phyloP scores from a whole-genome alignment of 2,113 vertebrate species.

The Larimichthys crocea region DNA sequence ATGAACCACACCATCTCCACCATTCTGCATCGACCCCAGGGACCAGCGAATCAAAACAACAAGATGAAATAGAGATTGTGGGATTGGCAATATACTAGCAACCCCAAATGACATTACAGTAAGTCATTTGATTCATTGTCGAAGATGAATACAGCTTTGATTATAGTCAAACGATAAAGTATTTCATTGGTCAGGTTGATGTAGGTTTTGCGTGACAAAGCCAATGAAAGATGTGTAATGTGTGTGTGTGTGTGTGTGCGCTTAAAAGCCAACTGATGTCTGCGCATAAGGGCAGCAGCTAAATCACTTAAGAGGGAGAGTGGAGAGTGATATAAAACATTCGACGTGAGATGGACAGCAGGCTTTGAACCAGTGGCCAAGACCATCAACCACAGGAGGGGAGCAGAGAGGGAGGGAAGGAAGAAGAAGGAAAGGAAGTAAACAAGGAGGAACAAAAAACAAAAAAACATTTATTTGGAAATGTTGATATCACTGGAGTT shows the following conservation, averaged over 20 bases:
- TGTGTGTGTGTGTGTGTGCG: conserved; percentile 14
- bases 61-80: background rate
- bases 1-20: background rate
- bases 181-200: conserved; percentile 19
- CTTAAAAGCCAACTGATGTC: conserved; percentile 45
- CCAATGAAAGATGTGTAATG: conserved; percentile 42
- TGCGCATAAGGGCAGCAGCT: conserved; percentile 65
- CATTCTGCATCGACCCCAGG: background rate
- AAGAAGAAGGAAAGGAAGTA: background rate
- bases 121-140: too few relatives aligned
- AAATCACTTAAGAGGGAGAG: conserved; percentile 73
- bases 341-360: conserved; percentile 54
- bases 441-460: conserved; percentile 7
- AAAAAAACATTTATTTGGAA: background rate
- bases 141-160: background rate
- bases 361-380: conserved; percentile 72
- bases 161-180: background rate
- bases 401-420: background rate
- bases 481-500: background rate
- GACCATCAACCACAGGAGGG: conserved; percentile 48
- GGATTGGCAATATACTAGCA: background rate
- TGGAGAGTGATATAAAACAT: conserved; percentile 80
- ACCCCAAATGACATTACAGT: background rate
- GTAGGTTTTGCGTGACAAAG: conserved; percentile 50
- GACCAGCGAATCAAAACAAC: background rate